Evolutionary conservation across 1,140 invertebrate genomes (phyloP), one percentile per base, ranked within the genome.

Genomic region (Lordiphosa mommai): DNA sequence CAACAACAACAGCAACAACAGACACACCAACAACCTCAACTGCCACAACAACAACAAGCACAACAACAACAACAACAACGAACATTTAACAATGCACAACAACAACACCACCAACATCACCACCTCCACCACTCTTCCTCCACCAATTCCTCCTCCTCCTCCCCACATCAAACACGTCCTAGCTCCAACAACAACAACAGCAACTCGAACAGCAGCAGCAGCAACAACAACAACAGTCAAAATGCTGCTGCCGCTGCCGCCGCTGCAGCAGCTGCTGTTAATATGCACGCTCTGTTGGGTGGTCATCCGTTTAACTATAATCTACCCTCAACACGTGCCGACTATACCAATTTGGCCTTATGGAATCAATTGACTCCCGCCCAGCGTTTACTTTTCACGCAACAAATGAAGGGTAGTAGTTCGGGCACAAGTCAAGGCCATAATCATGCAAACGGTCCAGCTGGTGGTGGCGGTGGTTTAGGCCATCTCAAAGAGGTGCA

Each of bases 331-430:
- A 80, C 85, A 0, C 64, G 72, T 1, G 76, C 76, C 9, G 77
- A 88, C 38, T 80, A 79, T 14, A 76, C 82, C 2, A 88, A 88
- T 57, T 36, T 88, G 23, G 86, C 86, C 0, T 38, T 86, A n/a
- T 88, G 86, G 86, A 88, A 88, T 63, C 82, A 80, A 36, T 43
- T 88, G 40, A 80, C 86, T 4, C 71, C 86, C 4, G 36, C 73
- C 12, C 77, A 88, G 49, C 57, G 82, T 12, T 41, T 86, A 27
- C 37, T 88, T 2, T 76, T 88, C 12, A 88, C 82, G 8, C 82
- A 88, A 41, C 86, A 88, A 44, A 60, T 88, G 4, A 88, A 88
- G 34, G 74, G 68, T 3, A 52, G 27, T 5, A 12, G 29, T 20
- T 14, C 14, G 3, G 37, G 29, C 0, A 0, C 23, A 7, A 27